phyloP scores from a whole-genome alignment of 2,888 invertebrate genomes.

The Acleris emargana region DNA sequence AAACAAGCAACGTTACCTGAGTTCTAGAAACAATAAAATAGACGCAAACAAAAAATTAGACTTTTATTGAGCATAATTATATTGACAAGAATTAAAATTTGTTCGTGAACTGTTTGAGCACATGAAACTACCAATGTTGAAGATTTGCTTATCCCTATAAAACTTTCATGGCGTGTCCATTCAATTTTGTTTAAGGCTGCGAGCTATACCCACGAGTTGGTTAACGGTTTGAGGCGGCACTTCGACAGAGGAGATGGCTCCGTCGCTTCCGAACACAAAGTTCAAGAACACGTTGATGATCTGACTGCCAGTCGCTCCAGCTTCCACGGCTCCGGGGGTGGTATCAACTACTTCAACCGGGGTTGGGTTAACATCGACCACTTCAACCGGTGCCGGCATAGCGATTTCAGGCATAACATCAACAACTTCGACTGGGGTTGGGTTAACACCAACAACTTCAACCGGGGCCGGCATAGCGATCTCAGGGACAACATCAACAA shows the following conservation, averaged over 20 bases:
- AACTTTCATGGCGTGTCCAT: background rate
- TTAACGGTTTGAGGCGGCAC: slow-evolving; percentile 11
- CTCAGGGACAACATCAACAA: slow-evolving; percentile 12
- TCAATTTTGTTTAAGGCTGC: slow-evolving; percentile 3
- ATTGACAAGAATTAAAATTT: too few relatives aligned
- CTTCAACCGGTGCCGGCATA: background rate
- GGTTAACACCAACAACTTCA: slow-evolving; percentile 8
- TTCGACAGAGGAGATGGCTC: slow-evolving; percentile 25
- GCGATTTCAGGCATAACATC: slow-evolving; percentile 2
- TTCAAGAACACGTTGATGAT: slow-evolving; percentile 33
- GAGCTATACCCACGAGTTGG: slow-evolving; percentile 10
- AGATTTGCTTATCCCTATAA: background rate
- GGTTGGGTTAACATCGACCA: background rate
- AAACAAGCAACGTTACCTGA: too few relatives aligned
- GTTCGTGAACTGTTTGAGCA: too few relatives aligned
- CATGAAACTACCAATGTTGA: too few relatives aligned
- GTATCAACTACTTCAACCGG: slow-evolving; percentile 6
- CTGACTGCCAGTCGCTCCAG: slow-evolving; percentile 9
- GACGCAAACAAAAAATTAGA: too few relatives aligned
- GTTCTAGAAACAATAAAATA: too few relatives aligned
- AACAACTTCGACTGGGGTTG: slow-evolving; percentile 33
- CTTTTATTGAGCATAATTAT: too few relatives aligned
- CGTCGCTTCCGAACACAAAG: slow-evolving; percentile 28
- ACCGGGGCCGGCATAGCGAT: too few relatives aligned
- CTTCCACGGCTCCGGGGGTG: background rate